Base-by-base conservation (phyloP, 2,888 invertebrate genomes). In the Alcis repandata region DNA sequence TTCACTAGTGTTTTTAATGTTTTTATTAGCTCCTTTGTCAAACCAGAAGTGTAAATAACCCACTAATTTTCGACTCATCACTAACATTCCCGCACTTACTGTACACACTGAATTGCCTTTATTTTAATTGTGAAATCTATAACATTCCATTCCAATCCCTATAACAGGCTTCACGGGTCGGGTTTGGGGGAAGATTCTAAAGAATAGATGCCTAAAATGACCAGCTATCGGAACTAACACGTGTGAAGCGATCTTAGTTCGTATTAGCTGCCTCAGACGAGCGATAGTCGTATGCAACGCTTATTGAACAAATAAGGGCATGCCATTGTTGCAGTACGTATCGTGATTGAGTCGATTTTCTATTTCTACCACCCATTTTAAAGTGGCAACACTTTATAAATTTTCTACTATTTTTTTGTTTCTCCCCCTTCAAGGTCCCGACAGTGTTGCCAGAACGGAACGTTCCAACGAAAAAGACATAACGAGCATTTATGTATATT, bases 201-300 rank as follows among this genome's bases (percentile, higher is more conserved):
- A 75, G 72, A 72, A 74, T 68, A 71, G 73, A 68, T 76, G 73
- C 75, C 75, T 60, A 51, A 6, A 57, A 49, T 36, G 33, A 60
- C 2, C 57, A 52, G 67, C 63, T 68, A 63, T 61, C 22, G 22
- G 63, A 53, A 63, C 67, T 68, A 68, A 53, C 52, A 6, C 19
- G 27, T 17, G 40, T 3, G 10, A 38, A 60, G 43, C 53, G 49
- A 58, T 22, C 74, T 85, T 88, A 88, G 89, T 87, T 87, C 84
- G 76, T 78, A 77, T 76, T 87, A 90, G 89, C 86, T 83, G 73
- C 67, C 41, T 48, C 51, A 68, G 75, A 79, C 76, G 78, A 80
- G 86, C 92, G 91, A 91, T 87, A 79, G 75, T 85, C 89, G 93
- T 93, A 93, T 93, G 92, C 93, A 93, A 93, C 93, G 92, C 93